Base-by-base conservation (phyloP, 2,888 invertebrate genomes). In the Drosophila buzzatii region DNA sequence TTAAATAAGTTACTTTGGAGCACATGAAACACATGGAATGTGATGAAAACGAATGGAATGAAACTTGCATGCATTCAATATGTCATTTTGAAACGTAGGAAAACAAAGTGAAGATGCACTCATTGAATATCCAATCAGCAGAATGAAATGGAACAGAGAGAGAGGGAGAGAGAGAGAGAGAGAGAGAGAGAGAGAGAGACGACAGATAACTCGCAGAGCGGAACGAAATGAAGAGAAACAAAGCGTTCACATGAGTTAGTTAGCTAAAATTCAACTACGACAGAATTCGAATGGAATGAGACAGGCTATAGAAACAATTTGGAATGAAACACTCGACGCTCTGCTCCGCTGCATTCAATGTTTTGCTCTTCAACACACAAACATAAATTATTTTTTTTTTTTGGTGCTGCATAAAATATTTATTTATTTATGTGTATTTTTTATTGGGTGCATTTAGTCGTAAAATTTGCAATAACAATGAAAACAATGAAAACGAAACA, bases 401-500 rank as follows among this genome's bases (percentile, higher is more conserved):
- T 81, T 71, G 82, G 82, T 82, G 82, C 82, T 82, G 81, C 73
- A 77, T 69, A 76, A 53, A 39, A 62, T 60, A 64, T 61, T 71
- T 52, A 64, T 70, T 75, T 85, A 73, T 60, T 67, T 80, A 63
- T 70, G 44, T 53, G 27, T 45, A 51, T 63, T 69, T 63, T 56
- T 70, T 73, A 71, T 76, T 63, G 70, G 89, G 85, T 89, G 89
- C 87, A 82, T 82, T 86, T 89, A 86, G 85, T 82, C 72, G 78
- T 85, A 70, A 73, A 81, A 66, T 59, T 70, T 53, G 37, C 18
- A 59, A 70, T 57, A 56, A 47, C 42, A 41, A 59, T 31, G n/a
- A n/a, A n/a, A n/a, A n/a, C n/a, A 69, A 47, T 12, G 10, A 16
- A 41, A 58, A 37, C 7, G 2, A 23, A 23, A 45, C 31, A 69